Base-by-base conservation (phyloP, 2,888 invertebrate genomes). In the Ormyrus labotus region DNA sequence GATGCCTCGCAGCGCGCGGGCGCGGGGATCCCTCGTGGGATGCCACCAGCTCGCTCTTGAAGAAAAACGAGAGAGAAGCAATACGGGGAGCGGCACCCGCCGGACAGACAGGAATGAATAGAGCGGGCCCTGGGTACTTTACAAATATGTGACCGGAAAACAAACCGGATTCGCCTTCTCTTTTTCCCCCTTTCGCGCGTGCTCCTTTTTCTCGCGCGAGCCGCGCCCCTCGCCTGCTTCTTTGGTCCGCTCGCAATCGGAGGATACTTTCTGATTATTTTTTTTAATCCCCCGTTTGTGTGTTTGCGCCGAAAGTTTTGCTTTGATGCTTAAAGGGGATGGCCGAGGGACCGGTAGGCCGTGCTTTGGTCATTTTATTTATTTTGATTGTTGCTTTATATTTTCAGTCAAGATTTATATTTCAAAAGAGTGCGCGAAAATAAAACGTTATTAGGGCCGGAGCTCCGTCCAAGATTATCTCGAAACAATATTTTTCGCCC, bases 141-240 rank as follows among this genome's bases (percentile, higher is more conserved):
- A 87, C 89, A 88, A 88, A 89, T 89, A 89, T 89, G 89, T 89
- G 89, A 89, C 89, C 86, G 86, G 89, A 89, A 89, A 89, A 88
- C 87, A 88, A 86, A 88, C 85, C 82, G 82, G 81, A 84, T 74
- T 80, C 81, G 51, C 65, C 61, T 61, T 73, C 77, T 69, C 76
- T 67, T 76, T 11, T 53, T 48, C 45, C 19, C 19, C 1, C 34
- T 50, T 48, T 34, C 19, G 19, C 47, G 6, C 10, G 60, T 10
- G n/a, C 19, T 50, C 11, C 57, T n/a, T 34, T 10, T 60, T 8
- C 60, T 71, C 51, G 13, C 34, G 51, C 72, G 34, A 61, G 61
- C 61, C 61, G 61, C 51, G 60, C 34, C 51, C n/a, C 34, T 67
- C 55, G 45, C 57, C 9, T 19, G 6, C 53, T 57, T 50, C 50